phyloP scores from a whole-genome alignment of 2,888 invertebrate genomes.

The Hecatera dysodea region DNA sequence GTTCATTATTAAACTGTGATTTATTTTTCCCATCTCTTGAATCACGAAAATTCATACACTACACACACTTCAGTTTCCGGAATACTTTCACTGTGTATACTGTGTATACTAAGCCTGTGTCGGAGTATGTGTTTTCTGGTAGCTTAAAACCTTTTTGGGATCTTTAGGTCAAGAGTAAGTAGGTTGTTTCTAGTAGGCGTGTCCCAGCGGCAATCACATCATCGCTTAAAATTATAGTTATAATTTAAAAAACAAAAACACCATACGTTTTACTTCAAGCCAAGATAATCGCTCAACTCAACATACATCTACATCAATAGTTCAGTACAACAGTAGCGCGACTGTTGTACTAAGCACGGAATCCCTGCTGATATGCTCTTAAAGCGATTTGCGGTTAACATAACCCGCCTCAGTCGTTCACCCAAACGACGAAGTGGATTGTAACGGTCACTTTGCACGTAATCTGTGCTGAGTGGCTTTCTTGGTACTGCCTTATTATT shows the following conservation, averaged over 20 bases:
- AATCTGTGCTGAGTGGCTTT: constrained; percentile 62
- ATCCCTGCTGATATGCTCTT: constrained; percentile 76
- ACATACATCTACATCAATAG: constrained; percentile 7
- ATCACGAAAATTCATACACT: not conserved
- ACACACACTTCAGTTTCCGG: too few species aligned
- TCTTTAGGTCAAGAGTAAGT: not conserved
- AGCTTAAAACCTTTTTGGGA: not conserved
- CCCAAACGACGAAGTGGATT: constrained; percentile 52
- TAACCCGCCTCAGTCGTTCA: constrained; percentile 36
- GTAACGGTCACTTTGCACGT: constrained; percentile 55
- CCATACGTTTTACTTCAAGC: not conserved
- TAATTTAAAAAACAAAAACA: not conserved
- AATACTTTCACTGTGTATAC: too few species aligned
- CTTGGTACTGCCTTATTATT: constrained; percentile 41
- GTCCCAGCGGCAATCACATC: not conserved
- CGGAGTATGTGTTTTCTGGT: not conserved
- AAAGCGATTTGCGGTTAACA: constrained; percentile 75
- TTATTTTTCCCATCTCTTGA: not conserved
- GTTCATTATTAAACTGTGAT: not conserved
- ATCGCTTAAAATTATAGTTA: not conserved
- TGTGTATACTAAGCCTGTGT: not conserved
- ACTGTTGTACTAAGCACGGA: too few species aligned
- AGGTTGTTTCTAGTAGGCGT: not conserved
- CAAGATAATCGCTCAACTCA: constrained; percentile 7
- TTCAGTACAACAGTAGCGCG: constrained; percentile 19